Conservation (phyloP, 2,888 invertebrate species). For the Hydropsyche betteni region DNA sequence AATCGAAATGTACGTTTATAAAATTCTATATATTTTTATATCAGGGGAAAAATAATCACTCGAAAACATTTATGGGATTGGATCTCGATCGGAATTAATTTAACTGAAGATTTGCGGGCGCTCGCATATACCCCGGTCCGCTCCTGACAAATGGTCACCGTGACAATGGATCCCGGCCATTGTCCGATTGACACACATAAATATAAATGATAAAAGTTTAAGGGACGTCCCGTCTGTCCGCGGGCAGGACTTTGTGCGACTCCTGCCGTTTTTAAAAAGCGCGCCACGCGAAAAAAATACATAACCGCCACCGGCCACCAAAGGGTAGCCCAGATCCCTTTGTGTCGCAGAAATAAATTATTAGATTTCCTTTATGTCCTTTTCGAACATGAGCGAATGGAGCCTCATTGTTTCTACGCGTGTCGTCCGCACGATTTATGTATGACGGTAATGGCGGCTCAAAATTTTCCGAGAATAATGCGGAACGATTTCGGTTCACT, state of each 20-base stretch:
- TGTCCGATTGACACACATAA: slow-evolving; percentile 49
- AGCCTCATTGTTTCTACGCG: slow-evolving; percentile 16
- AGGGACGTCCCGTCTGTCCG: slow-evolving; percentile 19
- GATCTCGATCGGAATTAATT: too few relatives aligned
- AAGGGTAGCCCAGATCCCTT: slow-evolving; percentile 22
- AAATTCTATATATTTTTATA: background rate
- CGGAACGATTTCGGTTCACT: too few relatives aligned
- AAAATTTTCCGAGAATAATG: too few relatives aligned
- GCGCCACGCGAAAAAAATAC: too few relatives aligned
- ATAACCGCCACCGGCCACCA: slow-evolving; percentile 13
- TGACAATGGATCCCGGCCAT: slow-evolving; percentile 42
- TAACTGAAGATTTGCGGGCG: background rate
- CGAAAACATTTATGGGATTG: too few relatives aligned
- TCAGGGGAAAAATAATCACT: too few relatives aligned
- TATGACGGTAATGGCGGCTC: too few relatives aligned
- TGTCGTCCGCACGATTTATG: slow-evolving; percentile 1
- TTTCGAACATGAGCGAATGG: slow-evolving; percentile 7
- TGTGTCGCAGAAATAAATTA: slow-evolving; percentile 48
- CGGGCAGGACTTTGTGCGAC: too few relatives aligned
- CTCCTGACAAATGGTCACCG: slow-evolving; percentile 44
- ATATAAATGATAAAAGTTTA: slow-evolving; percentile 48
- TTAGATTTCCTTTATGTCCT: slow-evolving; percentile 41
- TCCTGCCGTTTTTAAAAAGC: too few relatives aligned
- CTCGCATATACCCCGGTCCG: slow-evolving; percentile 19
- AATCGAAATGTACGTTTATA: background rate